These are phyloP conservation scores for Holothuria leucospilota DNA, from an alignment of 53 echinoderm and acorn worm genomes.

Conservation along the genomic window DNA sequence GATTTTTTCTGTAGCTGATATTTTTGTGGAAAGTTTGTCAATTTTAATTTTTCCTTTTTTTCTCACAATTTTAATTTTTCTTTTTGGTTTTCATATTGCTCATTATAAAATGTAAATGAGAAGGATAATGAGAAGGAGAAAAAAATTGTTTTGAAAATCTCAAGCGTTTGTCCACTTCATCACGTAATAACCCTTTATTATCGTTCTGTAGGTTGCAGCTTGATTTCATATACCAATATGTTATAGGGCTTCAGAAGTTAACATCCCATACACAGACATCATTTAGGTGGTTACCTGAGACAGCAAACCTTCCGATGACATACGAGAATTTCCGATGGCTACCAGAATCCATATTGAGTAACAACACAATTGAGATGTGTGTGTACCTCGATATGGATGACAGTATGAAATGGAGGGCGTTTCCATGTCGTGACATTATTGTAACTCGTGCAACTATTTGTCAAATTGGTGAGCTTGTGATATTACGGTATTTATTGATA, in stretches of 20 bases:
- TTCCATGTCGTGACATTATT: constrained; percentile 68
- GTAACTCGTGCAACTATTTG: constrained; percentile 84
- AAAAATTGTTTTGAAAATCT: too few species aligned
- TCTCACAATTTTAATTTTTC: too few species aligned
- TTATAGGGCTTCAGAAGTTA: constrained; percentile 73
- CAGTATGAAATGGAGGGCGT: constrained; percentile 80
- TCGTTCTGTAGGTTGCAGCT: constrained; percentile 56
- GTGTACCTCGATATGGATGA: constrained; percentile 92
- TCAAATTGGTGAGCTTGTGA: constrained; percentile 69
- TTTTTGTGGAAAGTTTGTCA: too few species aligned
- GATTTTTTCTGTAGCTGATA: too few species aligned
- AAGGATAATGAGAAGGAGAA: too few species aligned
- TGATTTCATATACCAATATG: constrained; percentile 81
- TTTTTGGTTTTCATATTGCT: too few species aligned
- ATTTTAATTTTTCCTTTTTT: too few species aligned
- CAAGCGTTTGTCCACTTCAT: too few species aligned
- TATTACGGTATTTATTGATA: not conserved
- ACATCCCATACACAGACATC: constrained; percentile 47
- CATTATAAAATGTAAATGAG: too few species aligned
- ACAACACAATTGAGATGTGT: constrained; percentile 73
- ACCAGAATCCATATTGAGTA: constrained; percentile 59
- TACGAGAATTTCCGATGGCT: constrained; percentile 85
- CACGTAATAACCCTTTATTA: too few species aligned
- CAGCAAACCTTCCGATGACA: constrained; percentile 62
- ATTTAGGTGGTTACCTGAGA: constrained; percentile 75